These are phyloP conservation scores for Polyommatus iphigenia DNA, from an alignment of 2,888 invertebrate species.

Conservation along the genomic window DNA sequence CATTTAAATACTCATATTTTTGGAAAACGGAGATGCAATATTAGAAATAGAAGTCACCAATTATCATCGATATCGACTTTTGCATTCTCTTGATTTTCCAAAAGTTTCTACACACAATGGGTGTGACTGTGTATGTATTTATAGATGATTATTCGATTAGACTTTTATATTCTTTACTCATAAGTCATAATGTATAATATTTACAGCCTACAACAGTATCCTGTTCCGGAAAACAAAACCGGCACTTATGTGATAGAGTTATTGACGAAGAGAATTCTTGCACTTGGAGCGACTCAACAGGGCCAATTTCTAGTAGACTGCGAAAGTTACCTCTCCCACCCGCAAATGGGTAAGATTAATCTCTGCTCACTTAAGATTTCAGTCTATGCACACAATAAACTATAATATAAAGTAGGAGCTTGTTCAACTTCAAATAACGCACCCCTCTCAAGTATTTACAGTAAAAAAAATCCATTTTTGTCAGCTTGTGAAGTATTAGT, in stretches of 20 bases:
- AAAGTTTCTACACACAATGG: slow-evolving; percentile 63
- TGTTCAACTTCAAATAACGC: no score
- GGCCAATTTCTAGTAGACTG: slow-evolving; percentile 97
- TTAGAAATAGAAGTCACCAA: no score
- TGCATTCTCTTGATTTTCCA: neutral
- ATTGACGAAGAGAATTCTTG: slow-evolving; percentile 90
- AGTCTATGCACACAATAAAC: neutral
- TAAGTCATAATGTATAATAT: neutral
- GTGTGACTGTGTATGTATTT: slow-evolving; percentile 82
- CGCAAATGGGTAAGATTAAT: slow-evolving; percentile 79
- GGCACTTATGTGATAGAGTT: slow-evolving; percentile 94
- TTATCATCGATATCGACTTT: neutral
- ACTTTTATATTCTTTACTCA: neutral
- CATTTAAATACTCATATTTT: no score
- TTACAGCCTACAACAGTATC: slow-evolving; percentile 89
- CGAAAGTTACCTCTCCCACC: slow-evolving; percentile 92
- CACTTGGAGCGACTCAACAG: slow-evolving; percentile 91
- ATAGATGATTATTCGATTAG: neutral
- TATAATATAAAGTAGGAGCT: no score
- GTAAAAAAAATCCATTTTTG: no score
- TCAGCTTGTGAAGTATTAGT: no score
- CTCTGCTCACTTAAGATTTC: neutral
- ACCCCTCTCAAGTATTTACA: no score
- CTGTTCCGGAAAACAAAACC: slow-evolving; percentile 93
- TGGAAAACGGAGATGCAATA: no score